Evolutionary conservation across 2,888 invertebrate species (phyloP).

Genomic region (Acleris cristana): DNA sequence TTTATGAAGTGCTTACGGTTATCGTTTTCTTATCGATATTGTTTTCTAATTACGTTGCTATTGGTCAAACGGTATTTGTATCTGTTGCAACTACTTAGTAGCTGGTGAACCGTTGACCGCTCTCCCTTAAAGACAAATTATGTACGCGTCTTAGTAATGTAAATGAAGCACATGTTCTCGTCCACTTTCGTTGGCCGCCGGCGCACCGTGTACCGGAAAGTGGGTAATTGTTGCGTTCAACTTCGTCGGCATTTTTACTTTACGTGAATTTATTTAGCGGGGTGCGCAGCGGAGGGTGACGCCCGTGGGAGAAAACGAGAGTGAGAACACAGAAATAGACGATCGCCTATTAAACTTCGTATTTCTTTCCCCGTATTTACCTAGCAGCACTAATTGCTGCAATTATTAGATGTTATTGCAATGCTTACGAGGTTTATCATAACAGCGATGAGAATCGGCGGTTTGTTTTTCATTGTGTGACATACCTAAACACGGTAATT

Average conservation of each 20-base stretch:
- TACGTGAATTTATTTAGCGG: slow-evolving; percentile 51
- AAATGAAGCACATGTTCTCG: slow-evolving; percentile 37
- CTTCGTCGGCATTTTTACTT: slow-evolving; percentile 46
- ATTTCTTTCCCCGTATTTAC: slow-evolving; percentile 15
- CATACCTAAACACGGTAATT: too few species aligned
- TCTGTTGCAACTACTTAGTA: neutral
- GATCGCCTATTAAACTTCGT: slow-evolving; percentile 5
- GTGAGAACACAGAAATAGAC: slow-evolving; percentile 47
- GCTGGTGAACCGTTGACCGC: slow-evolving; percentile 12
- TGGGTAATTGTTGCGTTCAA: slow-evolving; percentile 53
- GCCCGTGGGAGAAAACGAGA: slow-evolving; percentile 74
- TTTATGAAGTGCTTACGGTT: too few species aligned
- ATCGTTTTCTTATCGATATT: neutral
- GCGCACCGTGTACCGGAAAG: slow-evolving; percentile 49
- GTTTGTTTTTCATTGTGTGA: too few species aligned
- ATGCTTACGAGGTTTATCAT: slow-evolving; percentile 10
- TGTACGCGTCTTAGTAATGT: slow-evolving; percentile 22
- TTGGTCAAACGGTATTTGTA: neutral
- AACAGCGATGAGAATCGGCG: neutral
- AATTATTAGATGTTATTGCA: slow-evolving; percentile 23
- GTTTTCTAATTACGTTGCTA: neutral
- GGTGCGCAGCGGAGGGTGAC: slow-evolving; percentile 73
- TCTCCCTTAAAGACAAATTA: slow-evolving; percentile 8
- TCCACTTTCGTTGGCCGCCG: slow-evolving; percentile 59
- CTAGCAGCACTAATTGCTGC: slow-evolving; percentile 27